Evolutionary conservation across 1,140 invertebrate species (phyloP).

Genomic region (Mya arenaria): DNA sequence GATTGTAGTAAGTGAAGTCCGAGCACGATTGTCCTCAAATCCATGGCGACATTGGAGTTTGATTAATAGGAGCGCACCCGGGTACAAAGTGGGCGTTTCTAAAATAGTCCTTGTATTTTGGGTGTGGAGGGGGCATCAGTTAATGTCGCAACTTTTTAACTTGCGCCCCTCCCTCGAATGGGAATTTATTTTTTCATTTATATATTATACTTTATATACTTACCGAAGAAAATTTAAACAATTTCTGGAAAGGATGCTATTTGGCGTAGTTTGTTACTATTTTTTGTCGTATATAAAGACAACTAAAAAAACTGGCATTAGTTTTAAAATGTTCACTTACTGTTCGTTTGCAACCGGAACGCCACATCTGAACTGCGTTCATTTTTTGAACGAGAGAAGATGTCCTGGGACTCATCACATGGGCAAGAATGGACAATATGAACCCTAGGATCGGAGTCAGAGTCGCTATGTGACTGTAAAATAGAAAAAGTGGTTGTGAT

Average conservation of each 20-base stretch:
- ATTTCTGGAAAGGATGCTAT: not conserved
- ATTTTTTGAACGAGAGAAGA: slow-evolving; percentile 3
- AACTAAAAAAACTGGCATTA: not conserved
- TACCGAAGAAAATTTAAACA: not conserved
- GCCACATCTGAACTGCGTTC: slow-evolving; percentile 36
- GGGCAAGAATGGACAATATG: not conserved
- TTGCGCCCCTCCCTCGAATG: no score
- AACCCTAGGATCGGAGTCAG: not conserved
- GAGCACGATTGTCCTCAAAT: no score
- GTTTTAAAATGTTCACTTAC: not conserved
- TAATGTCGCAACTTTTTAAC: no score
- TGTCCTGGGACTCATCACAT: not conserved
- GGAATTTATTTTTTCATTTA: not conserved
- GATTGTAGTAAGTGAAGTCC: no score
- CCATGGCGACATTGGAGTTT: no score
- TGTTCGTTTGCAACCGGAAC: slow-evolving; percentile 2
- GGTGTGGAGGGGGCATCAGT: no score
- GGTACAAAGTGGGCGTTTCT: no score
- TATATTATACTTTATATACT: not conserved
- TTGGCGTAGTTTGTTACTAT: not conserved
- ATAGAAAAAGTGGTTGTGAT: not conserved
- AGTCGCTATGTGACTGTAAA: not conserved
- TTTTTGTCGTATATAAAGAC: not conserved
- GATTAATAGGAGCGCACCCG: no score
- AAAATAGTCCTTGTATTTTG: no score